A percentile compares a stretch with the other conserved stretches of the same genome.
These are phyloP conservation scores for Melopsittacus undulatus DNA, from an alignment of 2,797 vertebrate species.

Conservation along the genomic window DNA sequence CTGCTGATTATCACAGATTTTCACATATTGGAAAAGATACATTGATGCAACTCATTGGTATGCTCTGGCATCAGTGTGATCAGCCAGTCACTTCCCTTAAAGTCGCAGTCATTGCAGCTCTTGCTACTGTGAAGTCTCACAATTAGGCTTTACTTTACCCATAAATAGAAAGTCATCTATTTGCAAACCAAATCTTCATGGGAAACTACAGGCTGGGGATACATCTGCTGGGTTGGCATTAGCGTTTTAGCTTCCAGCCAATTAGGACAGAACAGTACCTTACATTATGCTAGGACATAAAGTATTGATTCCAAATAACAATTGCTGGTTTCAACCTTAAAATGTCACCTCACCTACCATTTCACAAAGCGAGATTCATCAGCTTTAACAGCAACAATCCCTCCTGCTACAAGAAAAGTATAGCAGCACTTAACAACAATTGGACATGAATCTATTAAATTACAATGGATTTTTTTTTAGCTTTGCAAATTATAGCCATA, in stretches of 20 bases:
- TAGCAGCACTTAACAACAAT: slow-evolving; percentile 62
- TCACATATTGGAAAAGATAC: slow-evolving; percentile 14
- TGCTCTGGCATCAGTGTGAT: slow-evolving; percentile 2
- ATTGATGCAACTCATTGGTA: slow-evolving; percentile 42
- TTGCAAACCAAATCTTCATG: slow-evolving; percentile 57
- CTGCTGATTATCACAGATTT: slow-evolving; percentile 5
- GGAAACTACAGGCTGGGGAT: slow-evolving; percentile 35
- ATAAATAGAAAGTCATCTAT: slow-evolving; percentile 59
- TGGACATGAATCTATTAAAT: slow-evolving; percentile 65
- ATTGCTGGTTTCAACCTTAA: slow-evolving; percentile 63
- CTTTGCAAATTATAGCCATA: slow-evolving; percentile 61
- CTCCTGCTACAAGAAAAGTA: slow-evolving; percentile 47
- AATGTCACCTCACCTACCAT: slow-evolving; percentile 57
- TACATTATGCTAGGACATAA: slow-evolving; percentile 43
- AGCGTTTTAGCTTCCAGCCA: slow-evolving; percentile 50
- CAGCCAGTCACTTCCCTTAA: slow-evolving; percentile 60
- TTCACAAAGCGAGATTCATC: slow-evolving; percentile 47
- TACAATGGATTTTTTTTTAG: slow-evolving; percentile 51
- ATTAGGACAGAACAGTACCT: slow-evolving; percentile 59
- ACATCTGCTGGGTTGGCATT: slow-evolving; percentile 39
- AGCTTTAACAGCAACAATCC: slow-evolving; percentile 46
- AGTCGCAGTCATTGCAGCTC: slow-evolving; percentile 3
- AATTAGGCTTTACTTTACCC: slow-evolving; percentile 38
- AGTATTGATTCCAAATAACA: slow-evolving; percentile 63
- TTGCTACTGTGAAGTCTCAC: slow-evolving; percentile 46